These are phyloP conservation scores for Heterodera filipjevi DNA, from an alignment of 2,888 invertebrate species.

Conservation along the genomic window DNA sequence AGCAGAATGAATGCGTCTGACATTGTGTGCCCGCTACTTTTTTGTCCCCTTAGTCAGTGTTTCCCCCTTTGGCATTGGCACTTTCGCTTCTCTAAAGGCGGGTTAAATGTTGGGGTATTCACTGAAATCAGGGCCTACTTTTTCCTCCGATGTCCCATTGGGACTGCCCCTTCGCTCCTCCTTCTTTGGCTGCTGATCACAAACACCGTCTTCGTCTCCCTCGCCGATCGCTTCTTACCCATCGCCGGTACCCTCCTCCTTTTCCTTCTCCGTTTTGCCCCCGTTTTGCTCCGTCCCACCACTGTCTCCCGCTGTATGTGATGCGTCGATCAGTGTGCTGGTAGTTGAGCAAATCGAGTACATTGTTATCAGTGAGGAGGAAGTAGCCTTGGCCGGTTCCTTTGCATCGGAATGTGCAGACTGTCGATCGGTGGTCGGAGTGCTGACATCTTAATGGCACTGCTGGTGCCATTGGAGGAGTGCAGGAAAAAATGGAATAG, in stretches of 20 bases:
- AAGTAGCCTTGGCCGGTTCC: background rate
- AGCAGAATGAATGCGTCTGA: slow-evolving; percentile 1
- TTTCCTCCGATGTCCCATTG: background rate
- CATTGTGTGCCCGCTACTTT: background rate
- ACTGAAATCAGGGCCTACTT: no score
- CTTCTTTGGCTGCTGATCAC: background rate
- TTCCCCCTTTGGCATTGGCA: background rate
- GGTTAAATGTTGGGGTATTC: no score
- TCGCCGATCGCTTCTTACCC: no score
- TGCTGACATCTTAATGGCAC: slow-evolving; percentile 1
- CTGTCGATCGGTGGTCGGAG: background rate
- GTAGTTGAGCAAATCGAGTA: background rate
- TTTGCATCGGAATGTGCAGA: background rate
- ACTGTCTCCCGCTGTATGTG: slow-evolving; percentile 31
- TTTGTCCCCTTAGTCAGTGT: background rate
- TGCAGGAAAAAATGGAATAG: slow-evolving; percentile 48
- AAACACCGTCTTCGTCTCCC: background rate
- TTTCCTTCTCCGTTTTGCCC: slow-evolving; percentile 21
- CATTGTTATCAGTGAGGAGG: background rate
- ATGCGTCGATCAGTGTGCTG: slow-evolving; percentile 3
- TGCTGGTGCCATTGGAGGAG: slow-evolving; percentile 31
- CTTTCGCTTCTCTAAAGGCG: background rate
- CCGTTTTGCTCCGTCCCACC: slow-evolving; percentile 30
- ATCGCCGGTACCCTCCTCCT: no score
- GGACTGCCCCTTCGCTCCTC: background rate